These are phyloP conservation scores for Elymnias hypermnestra DNA, from an alignment of 1,140 invertebrate genomes.

Conservation along the genomic window DNA sequence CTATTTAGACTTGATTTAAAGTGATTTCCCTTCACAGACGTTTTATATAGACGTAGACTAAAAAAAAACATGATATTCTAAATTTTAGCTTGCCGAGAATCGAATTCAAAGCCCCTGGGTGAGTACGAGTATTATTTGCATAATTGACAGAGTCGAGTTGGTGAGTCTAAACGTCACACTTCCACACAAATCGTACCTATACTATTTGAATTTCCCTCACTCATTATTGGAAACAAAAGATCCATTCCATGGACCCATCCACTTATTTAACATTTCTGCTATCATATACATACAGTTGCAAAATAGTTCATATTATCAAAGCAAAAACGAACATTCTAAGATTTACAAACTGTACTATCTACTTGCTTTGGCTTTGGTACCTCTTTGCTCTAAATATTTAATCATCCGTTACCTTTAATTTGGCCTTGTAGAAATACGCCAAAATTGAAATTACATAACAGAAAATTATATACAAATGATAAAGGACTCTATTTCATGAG, in stretches of 20 bases:
- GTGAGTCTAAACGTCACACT: too few species aligned
- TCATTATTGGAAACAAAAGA: background rate
- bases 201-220: background rate
- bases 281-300: background rate
- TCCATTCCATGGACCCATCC: background rate
- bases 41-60: too few species aligned
- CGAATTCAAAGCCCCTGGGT: too few species aligned
- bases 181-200: background rate
- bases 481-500: background rate
- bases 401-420: conserved; percentile 13
- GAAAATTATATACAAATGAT: background rate
- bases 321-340: conserved; percentile 1
- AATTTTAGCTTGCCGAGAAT: too few species aligned
- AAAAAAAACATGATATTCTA: too few species aligned
- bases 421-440: background rate
- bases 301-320: background rate
- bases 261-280: background rate
- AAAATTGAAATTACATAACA: background rate
- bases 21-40: too few species aligned
- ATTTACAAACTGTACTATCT: background rate
- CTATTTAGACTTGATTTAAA: too few species aligned
- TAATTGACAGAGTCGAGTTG: too few species aligned
- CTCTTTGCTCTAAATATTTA: conserved; percentile 15
- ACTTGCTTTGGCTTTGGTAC: too few species aligned
- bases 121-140: too few species aligned